Evolutionary conservation across 2,113 vertebrate genomes (phyloP).

Genomic region (Caranx ignobilis): DNA sequence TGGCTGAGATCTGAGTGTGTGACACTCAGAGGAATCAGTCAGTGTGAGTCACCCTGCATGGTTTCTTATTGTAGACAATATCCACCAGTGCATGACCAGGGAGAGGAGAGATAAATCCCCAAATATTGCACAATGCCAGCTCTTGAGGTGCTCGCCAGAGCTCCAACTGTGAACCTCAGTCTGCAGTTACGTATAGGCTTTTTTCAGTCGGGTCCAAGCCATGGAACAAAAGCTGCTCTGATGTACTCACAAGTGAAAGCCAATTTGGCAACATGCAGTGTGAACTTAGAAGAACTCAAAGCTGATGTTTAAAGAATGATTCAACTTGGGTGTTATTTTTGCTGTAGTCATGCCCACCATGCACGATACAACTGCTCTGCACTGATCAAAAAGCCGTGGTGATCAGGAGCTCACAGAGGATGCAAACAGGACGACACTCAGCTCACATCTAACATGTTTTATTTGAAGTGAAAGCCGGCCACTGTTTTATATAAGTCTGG

Average conservation of each 20-base stretch:
- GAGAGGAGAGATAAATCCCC: slow-evolving; percentile 20
- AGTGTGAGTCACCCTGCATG: slow-evolving; percentile 11
- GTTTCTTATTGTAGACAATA: slow-evolving; percentile 34
- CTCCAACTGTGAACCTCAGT: slow-evolving; percentile 5
- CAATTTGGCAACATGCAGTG: background rate
- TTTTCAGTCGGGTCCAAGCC: background rate
- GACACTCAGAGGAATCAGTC: slow-evolving; percentile 38
- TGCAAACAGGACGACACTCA: background rate
- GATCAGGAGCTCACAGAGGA: background rate
- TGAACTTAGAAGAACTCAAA: background rate
- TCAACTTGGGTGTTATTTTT: background rate
- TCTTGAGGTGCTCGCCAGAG: slow-evolving; percentile 13
- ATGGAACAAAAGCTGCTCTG: background rate
- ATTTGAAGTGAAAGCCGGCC: background rate
- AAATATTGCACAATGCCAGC: slow-evolving; percentile 10
- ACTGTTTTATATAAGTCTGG: too few species aligned
- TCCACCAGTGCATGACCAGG: slow-evolving; percentile 13
- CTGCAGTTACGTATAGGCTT: background rate
- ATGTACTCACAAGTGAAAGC: background rate
- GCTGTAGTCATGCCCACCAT: background rate
- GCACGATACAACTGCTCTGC: background rate
- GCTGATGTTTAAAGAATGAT: background rate
- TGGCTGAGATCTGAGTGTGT: slow-evolving; percentile 13
- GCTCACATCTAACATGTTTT: background rate
- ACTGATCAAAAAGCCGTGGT: too few species aligned